Conservation (phyloP, 2,797 vertebrate genomes). For the Erethizon dorsatum region DNA sequence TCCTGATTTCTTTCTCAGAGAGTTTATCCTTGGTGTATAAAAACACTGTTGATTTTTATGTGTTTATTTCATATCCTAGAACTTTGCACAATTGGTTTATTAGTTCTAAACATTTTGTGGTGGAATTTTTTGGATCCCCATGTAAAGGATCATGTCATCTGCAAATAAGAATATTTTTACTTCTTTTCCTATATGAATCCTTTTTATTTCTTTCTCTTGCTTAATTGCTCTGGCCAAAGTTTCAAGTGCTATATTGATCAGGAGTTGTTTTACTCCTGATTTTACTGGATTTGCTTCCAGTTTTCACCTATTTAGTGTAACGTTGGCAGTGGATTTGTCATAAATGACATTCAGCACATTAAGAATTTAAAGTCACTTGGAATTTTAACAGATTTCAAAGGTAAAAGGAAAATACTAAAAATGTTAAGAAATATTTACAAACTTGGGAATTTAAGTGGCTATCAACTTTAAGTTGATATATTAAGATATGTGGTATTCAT, state of each 20-base stretch:
- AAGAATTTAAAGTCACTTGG: not conserved
- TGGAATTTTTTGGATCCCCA: not conserved
- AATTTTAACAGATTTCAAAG: not conserved
- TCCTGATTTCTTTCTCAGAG: not conserved
- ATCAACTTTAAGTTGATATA: not conserved
- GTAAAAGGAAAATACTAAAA: conserved; percentile 52
- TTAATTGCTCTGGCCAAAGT: not conserved
- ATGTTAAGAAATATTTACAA: not conserved
- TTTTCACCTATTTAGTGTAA: not conserved
- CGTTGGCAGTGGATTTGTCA: not conserved
- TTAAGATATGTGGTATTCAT: not conserved
- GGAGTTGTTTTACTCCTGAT: not conserved
- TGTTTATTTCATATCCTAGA: not conserved
- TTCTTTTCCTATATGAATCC: not conserved
- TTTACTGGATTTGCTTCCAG: not conserved
- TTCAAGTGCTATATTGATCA: not conserved
- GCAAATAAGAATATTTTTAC: not conserved
- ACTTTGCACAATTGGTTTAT: not conserved
- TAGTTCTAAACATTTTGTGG: not conserved
- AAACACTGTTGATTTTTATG: not conserved
- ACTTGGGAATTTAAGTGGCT: not conserved
- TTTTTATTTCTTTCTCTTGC: not conserved
- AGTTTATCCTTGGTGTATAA: not conserved
- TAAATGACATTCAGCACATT: not conserved
- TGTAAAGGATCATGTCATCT: not conserved